phyloP scores from a whole-genome alignment of 2,113 vertebrate species.

The Tiliqua scincoides region DNA sequence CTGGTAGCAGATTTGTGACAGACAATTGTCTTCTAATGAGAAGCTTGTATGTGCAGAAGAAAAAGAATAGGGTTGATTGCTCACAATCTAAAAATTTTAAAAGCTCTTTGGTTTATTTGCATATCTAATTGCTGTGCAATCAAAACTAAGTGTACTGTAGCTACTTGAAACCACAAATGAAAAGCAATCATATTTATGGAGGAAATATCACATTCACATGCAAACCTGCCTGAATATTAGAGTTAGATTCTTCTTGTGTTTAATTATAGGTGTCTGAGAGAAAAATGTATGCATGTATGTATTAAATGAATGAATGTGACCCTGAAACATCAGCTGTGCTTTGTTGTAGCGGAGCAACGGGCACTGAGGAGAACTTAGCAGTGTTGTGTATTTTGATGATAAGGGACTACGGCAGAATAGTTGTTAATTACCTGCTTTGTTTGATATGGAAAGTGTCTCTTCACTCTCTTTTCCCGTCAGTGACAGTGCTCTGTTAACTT shows the following conservation, averaged over 20 bases:
- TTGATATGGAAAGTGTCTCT: conserved; percentile 75
- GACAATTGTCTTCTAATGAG: conserved; percentile 80
- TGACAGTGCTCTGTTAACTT: conserved; percentile 73
- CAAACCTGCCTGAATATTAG: conserved; percentile 71
- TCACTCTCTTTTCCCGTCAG: conserved; percentile 65
- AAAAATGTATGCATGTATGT: conserved; percentile 73
- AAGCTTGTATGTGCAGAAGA: conserved; percentile 65
- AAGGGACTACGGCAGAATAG: conserved; percentile 74
- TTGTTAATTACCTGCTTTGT: conserved; percentile 82
- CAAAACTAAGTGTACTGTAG: conserved; percentile 81
- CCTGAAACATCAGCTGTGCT: conserved; percentile 74
- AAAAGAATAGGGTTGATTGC: conserved; percentile 82
- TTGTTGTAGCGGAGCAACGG: conserved; percentile 67
- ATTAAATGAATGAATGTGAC: conserved; percentile 77
- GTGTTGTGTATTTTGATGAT: conserved; percentile 79
- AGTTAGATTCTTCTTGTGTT: conserved; percentile 75
- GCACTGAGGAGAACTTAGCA: conserved; percentile 72
- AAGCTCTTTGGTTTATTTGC: conserved; percentile 78
- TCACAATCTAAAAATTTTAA: conserved; percentile 72
- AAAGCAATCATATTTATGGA: conserved; percentile 79
- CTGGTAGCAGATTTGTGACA: conserved; percentile 54
- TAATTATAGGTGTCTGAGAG: conserved; percentile 83
- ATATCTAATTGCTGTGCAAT: conserved; percentile 85
- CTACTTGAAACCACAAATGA: conserved; percentile 79
- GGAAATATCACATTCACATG: conserved; percentile 62